phyloP scores from a whole-genome alignment of 2,888 invertebrate species.

The Coecobrya sp. region DNA sequence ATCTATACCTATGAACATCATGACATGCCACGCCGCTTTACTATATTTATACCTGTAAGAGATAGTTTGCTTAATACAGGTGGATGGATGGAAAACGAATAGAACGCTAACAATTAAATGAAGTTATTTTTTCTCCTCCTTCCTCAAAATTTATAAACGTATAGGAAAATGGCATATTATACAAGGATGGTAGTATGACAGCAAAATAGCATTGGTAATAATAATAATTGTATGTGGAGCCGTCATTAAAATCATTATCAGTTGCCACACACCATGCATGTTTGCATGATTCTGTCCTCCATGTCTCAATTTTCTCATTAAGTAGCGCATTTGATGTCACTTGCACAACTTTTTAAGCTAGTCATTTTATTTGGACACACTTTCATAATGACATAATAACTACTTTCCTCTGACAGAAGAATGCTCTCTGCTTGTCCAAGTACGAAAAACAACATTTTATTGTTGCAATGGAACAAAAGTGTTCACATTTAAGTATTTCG shows the following conservation, averaged over 20 bases:
- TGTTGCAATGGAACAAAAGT: not conserved
- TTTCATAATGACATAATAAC: conserved; percentile 64
- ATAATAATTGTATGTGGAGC: conserved; percentile 49
- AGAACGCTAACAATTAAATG: conserved; percentile 9
- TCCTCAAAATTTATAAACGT: not conserved
- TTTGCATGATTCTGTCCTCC: conserved; percentile 55
- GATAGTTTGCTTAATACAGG: conserved; percentile 31
- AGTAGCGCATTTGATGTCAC: conserved; percentile 67
- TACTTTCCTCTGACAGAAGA: conserved; percentile 37
- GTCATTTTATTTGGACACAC: conserved; percentile 66
- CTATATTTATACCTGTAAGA: conserved; percentile 62
- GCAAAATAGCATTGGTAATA: conserved; percentile 47
- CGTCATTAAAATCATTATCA: conserved; percentile 69
- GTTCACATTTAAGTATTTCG: not conserved
- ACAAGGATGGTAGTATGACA: conserved; percentile 4
- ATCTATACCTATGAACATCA: conserved; percentile 11
- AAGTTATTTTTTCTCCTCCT: conserved; percentile 31
- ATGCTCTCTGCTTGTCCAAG: not conserved
- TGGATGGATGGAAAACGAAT: conserved; percentile 37
- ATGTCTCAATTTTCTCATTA: conserved; percentile 70
- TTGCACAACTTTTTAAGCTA: conserved; percentile 55
- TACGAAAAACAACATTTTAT: not conserved
- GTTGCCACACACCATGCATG: conserved; percentile 67
- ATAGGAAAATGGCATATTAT: conserved; percentile 12
- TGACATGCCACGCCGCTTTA: conserved; percentile 27